phyloP scores from a whole-genome alignment of 2,888 invertebrate genomes.

The Oxycera nigricornis region DNA sequence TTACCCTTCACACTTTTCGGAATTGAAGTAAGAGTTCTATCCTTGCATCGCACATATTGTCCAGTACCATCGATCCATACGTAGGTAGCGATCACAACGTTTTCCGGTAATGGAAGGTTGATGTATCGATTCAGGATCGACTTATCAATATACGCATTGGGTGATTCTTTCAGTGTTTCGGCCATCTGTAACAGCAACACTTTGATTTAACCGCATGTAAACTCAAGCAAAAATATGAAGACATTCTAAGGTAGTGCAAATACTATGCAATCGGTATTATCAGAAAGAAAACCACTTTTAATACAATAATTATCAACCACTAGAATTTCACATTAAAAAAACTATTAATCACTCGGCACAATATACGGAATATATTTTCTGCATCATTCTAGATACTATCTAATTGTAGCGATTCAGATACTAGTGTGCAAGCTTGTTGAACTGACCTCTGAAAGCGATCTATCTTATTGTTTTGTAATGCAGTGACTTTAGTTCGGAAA shows the following conservation, averaged over 20 bases:
- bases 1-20: slow-evolving; percentile 79
- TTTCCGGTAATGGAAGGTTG: slow-evolving; percentile 78
- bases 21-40: slow-evolving; percentile 82
- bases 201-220: neutral
- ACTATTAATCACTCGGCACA: neutral
- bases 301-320: neutral
- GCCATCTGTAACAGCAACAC: slow-evolving; percentile 49
- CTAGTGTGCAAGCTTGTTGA: neutral
- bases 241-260: neutral
- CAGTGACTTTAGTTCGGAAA: slow-evolving; percentile 26
- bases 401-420: no score
- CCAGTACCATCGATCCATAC: slow-evolving; percentile 96
- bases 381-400: neutral
- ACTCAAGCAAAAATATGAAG: slow-evolving; percentile 7
- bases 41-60: slow-evolving; percentile 86
- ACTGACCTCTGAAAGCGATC: slow-evolving; percentile 20
- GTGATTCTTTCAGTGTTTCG: slow-evolving; percentile 72
- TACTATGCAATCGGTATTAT: neutral
- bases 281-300: neutral
- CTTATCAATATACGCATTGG: slow-evolving; percentile 84
- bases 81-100: slow-evolving; percentile 84
- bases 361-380: neutral
- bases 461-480: neutral
- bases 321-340: neutral
- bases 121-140: slow-evolving; percentile 75